Percentiles rank a stretch among this genome's conserved stretches.
Evolutionary conservation across 2,113 vertebrate species (phyloP).

Genomic region (Oostethus manadensis): DNA sequence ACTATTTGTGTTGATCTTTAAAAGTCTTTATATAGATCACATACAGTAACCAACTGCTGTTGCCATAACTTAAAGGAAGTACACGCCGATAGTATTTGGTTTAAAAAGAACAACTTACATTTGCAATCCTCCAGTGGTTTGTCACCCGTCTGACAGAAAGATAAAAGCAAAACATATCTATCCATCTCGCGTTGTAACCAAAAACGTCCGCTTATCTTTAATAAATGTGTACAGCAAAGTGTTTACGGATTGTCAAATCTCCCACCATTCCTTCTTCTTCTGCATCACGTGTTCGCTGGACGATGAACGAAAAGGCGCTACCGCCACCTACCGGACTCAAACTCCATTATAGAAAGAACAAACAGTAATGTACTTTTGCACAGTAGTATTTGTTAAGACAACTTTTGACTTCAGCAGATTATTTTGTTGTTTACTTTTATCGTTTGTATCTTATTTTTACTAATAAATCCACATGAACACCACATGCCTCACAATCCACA

Average conservation of each 20-base stretch:
- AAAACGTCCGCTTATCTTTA: background rate
- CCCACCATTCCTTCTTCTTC: constrained; percentile 49
- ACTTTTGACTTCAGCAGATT: background rate
- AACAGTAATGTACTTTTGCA: background rate
- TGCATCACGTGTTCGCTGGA: too few relatives aligned
- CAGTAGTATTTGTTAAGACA: background rate
- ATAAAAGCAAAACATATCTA: constrained; percentile 51
- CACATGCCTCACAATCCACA: too few relatives aligned
- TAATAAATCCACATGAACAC: too few relatives aligned
- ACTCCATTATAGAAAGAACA: background rate
- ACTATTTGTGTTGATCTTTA: too few relatives aligned
- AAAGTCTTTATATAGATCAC: background rate
- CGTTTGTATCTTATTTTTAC: too few relatives aligned
- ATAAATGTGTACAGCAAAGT: background rate
- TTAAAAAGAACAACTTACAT: constrained; percentile 39
- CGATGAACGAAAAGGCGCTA: background rate
- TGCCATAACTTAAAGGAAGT: background rate
- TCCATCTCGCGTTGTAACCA: constrained; percentile 40
- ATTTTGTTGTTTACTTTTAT: too few relatives aligned
- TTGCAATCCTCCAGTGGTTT: constrained; percentile 9
- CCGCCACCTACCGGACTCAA: constrained; percentile 19
- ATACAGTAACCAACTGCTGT: background rate
- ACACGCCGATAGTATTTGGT: background rate
- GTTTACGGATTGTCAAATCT: constrained; percentile 51
- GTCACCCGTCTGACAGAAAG: constrained; percentile 27